Percentiles rank a stretch among this genome's conserved stretches.
Evolutionary conservation across 92 coral and sea anemone genomes (phyloP).

Genomic region (Muricea muricata): DNA sequence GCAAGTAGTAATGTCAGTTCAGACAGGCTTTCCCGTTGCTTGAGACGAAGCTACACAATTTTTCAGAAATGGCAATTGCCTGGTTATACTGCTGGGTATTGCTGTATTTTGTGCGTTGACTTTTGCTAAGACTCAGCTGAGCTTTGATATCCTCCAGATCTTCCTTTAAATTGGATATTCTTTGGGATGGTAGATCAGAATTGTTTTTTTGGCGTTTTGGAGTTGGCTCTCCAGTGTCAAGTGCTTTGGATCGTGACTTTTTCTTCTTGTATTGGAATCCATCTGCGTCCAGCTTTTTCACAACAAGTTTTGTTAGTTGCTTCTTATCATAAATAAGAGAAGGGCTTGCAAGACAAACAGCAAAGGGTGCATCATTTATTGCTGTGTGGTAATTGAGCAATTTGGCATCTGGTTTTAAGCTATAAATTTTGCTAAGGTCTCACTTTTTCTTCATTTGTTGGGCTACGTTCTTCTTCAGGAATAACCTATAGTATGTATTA

Average conservation of each 20-base stretch:
- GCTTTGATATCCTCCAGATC: constrained; percentile 53
- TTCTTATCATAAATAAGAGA: constrained; percentile 35
- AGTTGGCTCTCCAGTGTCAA: constrained; percentile 26
- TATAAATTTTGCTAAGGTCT: too few species aligned
- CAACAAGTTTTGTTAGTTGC: constrained; percentile 59
- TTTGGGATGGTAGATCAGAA: constrained; percentile 48
- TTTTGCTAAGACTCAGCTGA: constrained; percentile 40
- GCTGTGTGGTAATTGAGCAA: constrained; percentile 56
- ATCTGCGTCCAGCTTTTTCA: constrained; percentile 53
- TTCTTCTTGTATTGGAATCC: constrained; percentile 62
- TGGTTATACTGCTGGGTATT: constrained; percentile 17
- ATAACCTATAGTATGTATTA: too few species aligned
- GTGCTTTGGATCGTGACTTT: constrained; percentile 57
- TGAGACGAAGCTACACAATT: constrained; percentile 8
- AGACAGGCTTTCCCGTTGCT: constrained; percentile 13
- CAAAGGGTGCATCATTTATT: constrained; percentile 66
- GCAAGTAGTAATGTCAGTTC: constrained; percentile 20
- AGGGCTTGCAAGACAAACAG: constrained; percentile 59
- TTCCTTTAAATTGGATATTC: constrained; percentile 55
- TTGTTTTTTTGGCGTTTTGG: constrained; percentile 33
- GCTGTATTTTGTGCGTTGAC: constrained; percentile 24
- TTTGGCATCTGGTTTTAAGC: constrained; percentile 17
- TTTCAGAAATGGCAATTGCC: constrained; percentile 23
- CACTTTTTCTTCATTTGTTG: too few species aligned
- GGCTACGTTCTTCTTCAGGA: too few species aligned